Conservation (phyloP, 2,888 invertebrate genomes). For the Girardia tigrina region DNA sequence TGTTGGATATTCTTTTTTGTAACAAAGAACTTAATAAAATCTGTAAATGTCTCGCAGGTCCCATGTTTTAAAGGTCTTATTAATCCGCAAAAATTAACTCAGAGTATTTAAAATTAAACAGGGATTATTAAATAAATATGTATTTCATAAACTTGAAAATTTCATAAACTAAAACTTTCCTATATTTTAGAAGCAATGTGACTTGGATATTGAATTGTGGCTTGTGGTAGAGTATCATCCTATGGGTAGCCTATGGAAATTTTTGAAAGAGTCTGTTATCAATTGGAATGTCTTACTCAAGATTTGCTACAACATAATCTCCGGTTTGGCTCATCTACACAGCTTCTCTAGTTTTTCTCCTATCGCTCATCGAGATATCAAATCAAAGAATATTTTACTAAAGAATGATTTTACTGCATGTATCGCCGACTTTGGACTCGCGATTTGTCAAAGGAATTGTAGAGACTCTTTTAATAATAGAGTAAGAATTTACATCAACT, state of each 20-base stretch:
- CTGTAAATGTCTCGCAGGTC: too few relatives aligned
- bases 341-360: conserved; percentile 70
- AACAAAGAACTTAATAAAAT: too few relatives aligned
- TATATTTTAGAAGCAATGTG: too few relatives aligned
- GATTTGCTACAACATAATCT: conserved; percentile 72
- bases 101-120: too few relatives aligned
- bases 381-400: conserved; percentile 85
- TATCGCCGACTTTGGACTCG: conserved; percentile 90
- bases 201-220: conserved; percentile 68
- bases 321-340: conserved; percentile 79
- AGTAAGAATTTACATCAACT: too few relatives aligned
- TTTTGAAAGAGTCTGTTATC: conserved; percentile 64
- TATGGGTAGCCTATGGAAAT: conserved; percentile 81
- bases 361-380: conserved; percentile 89
- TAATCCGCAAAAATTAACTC: too few relatives aligned
- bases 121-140: too few relatives aligned
- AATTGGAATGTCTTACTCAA: conserved; percentile 72
- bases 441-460: conserved; percentile 46
- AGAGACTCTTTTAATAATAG: neutral
- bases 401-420: conserved; percentile 72
- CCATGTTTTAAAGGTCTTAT: too few relatives aligned
- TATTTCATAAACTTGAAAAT: too few relatives aligned
- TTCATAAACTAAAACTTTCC: too few relatives aligned
- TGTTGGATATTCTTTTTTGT: too few relatives aligned
- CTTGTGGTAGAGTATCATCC: conserved; percentile 85